phyloP scores from a whole-genome alignment of 2,113 vertebrate genomes.

The Sebastes schlegelii region DNA sequence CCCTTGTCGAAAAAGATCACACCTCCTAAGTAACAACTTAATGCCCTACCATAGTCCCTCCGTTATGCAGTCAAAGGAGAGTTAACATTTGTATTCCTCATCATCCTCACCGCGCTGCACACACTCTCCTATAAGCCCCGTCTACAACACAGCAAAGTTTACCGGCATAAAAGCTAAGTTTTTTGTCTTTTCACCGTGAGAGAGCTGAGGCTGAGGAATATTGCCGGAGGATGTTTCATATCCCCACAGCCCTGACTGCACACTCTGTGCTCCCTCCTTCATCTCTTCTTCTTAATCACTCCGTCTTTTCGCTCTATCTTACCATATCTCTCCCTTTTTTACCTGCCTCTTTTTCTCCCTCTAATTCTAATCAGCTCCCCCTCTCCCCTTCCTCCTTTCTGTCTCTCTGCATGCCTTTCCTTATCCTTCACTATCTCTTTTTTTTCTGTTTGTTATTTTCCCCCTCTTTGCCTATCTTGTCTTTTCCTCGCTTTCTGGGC shows the following conservation, averaged over 20 bases:
- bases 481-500: constrained; percentile 37
- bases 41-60: constrained; percentile 37
- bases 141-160: constrained; percentile 73
- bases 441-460: neutral
- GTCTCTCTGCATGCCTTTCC: constrained; percentile 7
- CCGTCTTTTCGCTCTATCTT: constrained; percentile 56
- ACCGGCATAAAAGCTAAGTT: constrained; percentile 71
- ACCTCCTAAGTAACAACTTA: constrained; percentile 49
- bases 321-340: constrained; percentile 33
- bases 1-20: constrained; percentile 54
- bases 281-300: constrained; percentile 73
- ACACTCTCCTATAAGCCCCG: constrained; percentile 49
- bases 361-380: constrained; percentile 36
- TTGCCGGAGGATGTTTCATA: constrained; percentile 79
- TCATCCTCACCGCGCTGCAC: constrained; percentile 39
- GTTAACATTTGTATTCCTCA: constrained; percentile 76
- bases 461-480: constrained; percentile 16
- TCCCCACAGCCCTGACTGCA: constrained; percentile 67
- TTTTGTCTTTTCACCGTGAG: constrained; percentile 70
- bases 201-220: constrained; percentile 71
- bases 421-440: constrained; percentile 9
- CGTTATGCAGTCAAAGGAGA: constrained; percentile 58
- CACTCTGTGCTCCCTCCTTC: constrained; percentile 54
- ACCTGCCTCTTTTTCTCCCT: constrained; percentile 36
- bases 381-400: neutral